These are phyloP conservation scores for Micromys minutus DNA, from an alignment of 2,113 vertebrate genomes.

Conservation along the genomic window DNA sequence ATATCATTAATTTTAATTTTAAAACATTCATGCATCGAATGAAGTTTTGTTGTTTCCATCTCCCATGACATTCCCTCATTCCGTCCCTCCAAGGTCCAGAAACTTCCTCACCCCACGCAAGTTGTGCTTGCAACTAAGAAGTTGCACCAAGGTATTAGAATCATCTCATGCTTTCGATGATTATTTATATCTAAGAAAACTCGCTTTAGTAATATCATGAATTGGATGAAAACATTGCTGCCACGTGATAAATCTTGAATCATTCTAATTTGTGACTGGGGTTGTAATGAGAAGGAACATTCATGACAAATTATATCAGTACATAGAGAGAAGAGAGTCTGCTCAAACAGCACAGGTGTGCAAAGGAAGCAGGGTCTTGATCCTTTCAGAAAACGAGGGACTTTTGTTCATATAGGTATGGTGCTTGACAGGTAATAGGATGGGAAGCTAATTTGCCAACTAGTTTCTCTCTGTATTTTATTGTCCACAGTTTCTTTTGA, in stretches of 20 bases:
- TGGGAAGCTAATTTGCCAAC: not conserved
- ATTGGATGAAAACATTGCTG: not conserved
- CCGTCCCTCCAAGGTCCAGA: not conserved
- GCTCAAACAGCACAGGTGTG: not conserved
- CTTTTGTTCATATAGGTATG: not conserved
- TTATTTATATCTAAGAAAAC: not conserved
- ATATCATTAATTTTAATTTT: not conserved
- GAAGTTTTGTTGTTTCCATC: not conserved
- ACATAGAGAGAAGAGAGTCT: not conserved
- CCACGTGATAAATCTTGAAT: not conserved
- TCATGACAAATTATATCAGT: not conserved
- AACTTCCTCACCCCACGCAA: not conserved
- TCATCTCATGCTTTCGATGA: constrained; percentile 15
- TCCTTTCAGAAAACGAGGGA: not conserved
- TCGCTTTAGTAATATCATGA: not conserved
- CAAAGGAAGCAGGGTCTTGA: not conserved
- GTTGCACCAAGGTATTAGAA: not conserved
- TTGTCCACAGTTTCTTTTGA: not conserved
- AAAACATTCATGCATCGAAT: not conserved
- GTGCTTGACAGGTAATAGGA: not conserved
- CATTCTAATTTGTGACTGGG: constrained; percentile 19
- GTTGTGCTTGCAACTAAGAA: not conserved
- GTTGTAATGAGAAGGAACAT: not conserved
- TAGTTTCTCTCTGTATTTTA: not conserved
- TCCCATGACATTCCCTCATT: not conserved